A percentile compares a stretch with the other conserved stretches of the same genome.
Evolutionary conservation across 1,140 invertebrate species (phyloP).

Genomic region (Leptonema lineaticorne): DNA sequence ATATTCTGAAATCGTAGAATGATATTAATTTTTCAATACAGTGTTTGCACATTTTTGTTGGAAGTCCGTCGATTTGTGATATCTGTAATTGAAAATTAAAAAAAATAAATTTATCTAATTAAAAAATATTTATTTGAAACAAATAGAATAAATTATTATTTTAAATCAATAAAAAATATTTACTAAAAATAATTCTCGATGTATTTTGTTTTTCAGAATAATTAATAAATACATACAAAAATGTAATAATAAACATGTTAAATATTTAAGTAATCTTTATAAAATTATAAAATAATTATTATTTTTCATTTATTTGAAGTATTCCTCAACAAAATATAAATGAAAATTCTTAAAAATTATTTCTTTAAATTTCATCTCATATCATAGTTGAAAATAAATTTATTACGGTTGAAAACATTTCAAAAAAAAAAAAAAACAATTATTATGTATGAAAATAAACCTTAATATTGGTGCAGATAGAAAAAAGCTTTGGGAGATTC

Average conservation of each 20-base stretch:
- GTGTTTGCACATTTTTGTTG: not conserved
- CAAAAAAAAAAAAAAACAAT: no score
- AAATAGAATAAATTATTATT: not conserved
- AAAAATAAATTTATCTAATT: no score
- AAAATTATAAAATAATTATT: not conserved
- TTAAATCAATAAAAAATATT: not conserved
- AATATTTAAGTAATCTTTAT: no score
- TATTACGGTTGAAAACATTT: no score
- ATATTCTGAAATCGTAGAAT: not conserved
- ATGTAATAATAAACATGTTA: no score
- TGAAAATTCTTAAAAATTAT: not conserved
- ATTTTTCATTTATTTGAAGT: not conserved
- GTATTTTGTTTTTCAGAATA: not conserved
- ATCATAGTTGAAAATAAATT: not conserved
- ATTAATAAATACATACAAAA: not conserved
- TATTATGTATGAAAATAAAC: not conserved
- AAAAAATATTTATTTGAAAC: no score
- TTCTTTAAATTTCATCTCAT: not conserved
- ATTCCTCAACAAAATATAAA: not conserved
- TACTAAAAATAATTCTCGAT: not conserved
- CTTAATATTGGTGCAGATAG: not conserved
- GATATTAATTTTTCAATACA: not conserved
- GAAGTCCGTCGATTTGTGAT: not conserved
- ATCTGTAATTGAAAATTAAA: not conserved
- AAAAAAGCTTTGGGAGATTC: not conserved